Base-by-base conservation (phyloP, 2,888 invertebrate species). In the Capitulum mitella region DNA sequence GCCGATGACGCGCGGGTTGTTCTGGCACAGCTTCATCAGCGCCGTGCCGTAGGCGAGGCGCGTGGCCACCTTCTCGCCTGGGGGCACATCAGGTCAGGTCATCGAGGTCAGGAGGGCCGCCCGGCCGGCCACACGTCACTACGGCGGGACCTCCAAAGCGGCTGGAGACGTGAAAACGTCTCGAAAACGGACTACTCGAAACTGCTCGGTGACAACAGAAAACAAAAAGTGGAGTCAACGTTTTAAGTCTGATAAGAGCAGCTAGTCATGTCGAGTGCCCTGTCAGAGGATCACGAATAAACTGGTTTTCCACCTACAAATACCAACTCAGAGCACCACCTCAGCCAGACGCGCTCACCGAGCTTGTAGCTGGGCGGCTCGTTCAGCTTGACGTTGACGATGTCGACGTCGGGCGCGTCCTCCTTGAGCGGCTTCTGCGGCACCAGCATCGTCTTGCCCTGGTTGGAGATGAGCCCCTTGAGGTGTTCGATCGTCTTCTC, bases 11-110 rank as follows among this genome's bases (percentile, higher is more conserved):
- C 96, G 91, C 81, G 83, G 84, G 85, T 88, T 90, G 81, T 85
- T 87, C 78, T 89, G 86, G 3, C 91, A 92, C 64, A 99, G 89
- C 88, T 98, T 99, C 81, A 92, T 93, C 80, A 99, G 88, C 3
- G 94, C 98, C 32, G 91, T 93, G 10, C 99, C 99, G 86, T 99
- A 99, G 0, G 99, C 98, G 77, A 92, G 87, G 79, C 99, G 89
- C 0, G 97, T 98, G 78, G 97, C 97, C 26, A 97, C 90, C 82
- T 87, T 84, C 81, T 94, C 92, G 0, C 92, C 93, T 5, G 89
- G 43, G 81, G 14, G 46, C n/a, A n/a, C n/a, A n/a, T n/a, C n/a
- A 46, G 46, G 14, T 46, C 46, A 8, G 46, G 79, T 46, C 46
- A 46, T 46, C n/a, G n/a, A 78, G 34, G 64, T 32, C 54, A 40